Evolutionary conservation across 1,140 invertebrate genomes (phyloP), one percentile per base, ranked within the genome.

Genomic region (Brachionus angularis): DNA sequence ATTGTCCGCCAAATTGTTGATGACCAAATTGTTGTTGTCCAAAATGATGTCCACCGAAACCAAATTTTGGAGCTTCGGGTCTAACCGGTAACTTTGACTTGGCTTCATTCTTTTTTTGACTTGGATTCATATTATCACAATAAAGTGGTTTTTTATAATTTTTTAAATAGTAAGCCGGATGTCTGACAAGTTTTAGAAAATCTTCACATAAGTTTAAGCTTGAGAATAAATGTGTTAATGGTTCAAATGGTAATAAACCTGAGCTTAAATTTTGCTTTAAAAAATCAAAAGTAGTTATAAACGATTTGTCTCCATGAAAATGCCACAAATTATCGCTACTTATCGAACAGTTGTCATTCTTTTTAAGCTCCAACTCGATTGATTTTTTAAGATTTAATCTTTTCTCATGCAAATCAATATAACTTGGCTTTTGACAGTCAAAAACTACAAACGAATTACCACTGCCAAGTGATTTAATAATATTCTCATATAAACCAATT

Each of bases 341-440:
- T 25, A 18, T 34, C 0, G 53, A 58, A 39, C 53, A 58, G 25
- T 27, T 58, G 25, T 58, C 53, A 21, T n/a, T 58, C 1, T 21
- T 58, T 27, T 16, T 58, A 4, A 58, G 25, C 8, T 18, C 21
- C 36, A 23, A 39, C 1, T 18, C 25, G 1, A 58, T 39, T n/a
- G 7, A 7, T 39, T 58, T 58, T 21, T 36, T 36, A 2, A 58
- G 21, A 12, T 33, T 16, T 39, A 39, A 18, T 25, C 36, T 23
- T 25, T 58, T 58, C 4, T 8, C 8, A 39, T 58, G 10, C 8
- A 23, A 4, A 23, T 14, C 53, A n/a, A 39, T 39, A 58, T 39
- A 58, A 39, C 53, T 58, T 3, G 53, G 53, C 18, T 39, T 36
- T 58, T 58, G 36, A 25, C 53, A 58, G 25, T 58, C 53, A 58